Percentiles rank a stretch among this genome's conserved stretches.
phyloP scores from a whole-genome alignment of 1,140 invertebrate species.

The Spodoptera litura region DNA sequence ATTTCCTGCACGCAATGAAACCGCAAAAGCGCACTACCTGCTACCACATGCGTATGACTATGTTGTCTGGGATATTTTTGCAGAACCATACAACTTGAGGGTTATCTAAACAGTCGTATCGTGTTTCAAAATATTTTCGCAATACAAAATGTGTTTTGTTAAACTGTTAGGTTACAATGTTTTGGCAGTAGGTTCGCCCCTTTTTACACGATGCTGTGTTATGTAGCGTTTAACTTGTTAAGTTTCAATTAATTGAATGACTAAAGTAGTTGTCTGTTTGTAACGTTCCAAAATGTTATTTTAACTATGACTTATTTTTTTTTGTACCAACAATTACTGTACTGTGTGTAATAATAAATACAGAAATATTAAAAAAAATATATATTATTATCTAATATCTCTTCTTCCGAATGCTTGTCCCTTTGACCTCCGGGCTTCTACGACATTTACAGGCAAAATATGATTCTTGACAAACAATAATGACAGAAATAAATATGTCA shows the following conservation, averaged over 20 bases:
- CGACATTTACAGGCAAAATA: background rate
- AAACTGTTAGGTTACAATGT: background rate
- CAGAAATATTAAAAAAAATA: too few relatives aligned
- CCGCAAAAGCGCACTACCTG: conserved; percentile 80
- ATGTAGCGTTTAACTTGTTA: too few relatives aligned
- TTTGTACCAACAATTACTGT: too few relatives aligned
- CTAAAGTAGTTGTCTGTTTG: too few relatives aligned
- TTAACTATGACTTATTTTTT: too few relatives aligned
- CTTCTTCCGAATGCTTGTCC: background rate
- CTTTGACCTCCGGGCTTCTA: background rate
- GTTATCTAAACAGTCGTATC: conserved; percentile 56
- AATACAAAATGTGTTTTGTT: conserved; percentile 1
- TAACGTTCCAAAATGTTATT: too few relatives aligned
- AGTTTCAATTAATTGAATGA: too few relatives aligned
- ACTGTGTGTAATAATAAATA: too few relatives aligned
- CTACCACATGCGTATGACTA: conserved; percentile 58
- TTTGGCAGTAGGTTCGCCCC: background rate
- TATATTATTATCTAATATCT: too few relatives aligned
- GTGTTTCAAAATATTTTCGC: conserved; percentile 43
- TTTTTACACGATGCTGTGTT: too few relatives aligned
- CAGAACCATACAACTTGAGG: conserved; percentile 58
- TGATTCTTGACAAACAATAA: too few relatives aligned
- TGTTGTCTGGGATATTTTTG: conserved; percentile 56
- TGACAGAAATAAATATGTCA: too few relatives aligned
- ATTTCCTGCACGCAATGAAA: conserved; percentile 82